Base-by-base conservation (phyloP, 2,113 vertebrate genomes). In the Uropsilus gracilis region DNA sequence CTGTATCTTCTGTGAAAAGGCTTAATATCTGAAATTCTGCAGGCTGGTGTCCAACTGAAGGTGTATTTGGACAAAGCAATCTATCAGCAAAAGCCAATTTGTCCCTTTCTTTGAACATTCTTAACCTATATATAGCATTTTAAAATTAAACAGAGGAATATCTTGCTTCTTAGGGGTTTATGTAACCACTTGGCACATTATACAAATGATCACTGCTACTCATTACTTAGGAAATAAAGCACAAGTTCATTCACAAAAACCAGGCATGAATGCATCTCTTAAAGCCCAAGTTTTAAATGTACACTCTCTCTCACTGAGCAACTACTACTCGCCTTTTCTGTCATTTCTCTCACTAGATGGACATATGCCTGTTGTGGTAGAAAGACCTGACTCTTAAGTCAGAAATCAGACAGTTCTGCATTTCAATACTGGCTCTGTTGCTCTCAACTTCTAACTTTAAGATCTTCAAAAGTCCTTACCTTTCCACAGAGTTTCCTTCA, bases 91-190 rank as follows among this genome's bases (percentile, higher is more conserved):
- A 68, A 87, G 84, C 73, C 46, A 81, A 86, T 76, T 81, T 61
- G 87, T 94, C 76, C 72, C 73, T 90, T 85, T 76, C 81, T 50
- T 96, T 66, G 20, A 55, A 22, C 57, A 20, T 84, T 95, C 57
- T 82, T 64, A 95, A 91, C 32, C 32, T 90, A 95, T 80, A 91
- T 1, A 75, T 0, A 85, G 63, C 64, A 89, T 81, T 96, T 95
- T 86, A 83, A 95, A 93, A 90, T 93, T 96, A 95, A 97, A 94
- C 84, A 93, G 66, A 83, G 91, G 90, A 92, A 92, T 72, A 88
- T 57, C n/a, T 37, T 72, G 32, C 50, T 77, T 92, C 63, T 11
- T 34, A 44, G 48, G 63, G 57, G 94, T 90, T 90, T 88, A 92
- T 53, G 17, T 14, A 87, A 84, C 39, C 57, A 94, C 50, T 39